These are phyloP conservation scores for Acleris literana DNA, from an alignment of 2,888 invertebrate species.

Conservation along the genomic window DNA sequence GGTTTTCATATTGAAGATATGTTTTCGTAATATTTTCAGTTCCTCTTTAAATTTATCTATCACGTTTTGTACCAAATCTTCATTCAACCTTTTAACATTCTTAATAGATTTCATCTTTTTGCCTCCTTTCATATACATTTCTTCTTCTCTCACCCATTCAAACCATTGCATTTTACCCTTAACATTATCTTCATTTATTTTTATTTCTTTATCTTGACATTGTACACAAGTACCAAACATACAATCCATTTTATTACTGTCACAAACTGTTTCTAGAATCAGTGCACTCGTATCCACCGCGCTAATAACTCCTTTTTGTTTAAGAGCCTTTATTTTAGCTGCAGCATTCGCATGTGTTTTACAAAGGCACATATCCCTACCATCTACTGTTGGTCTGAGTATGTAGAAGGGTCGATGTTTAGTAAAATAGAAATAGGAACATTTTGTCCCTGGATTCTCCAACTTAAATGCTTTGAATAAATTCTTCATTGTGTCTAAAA, in stretches of 20 bases:
- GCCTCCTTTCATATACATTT: constrained; percentile 36
- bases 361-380: constrained; percentile 36
- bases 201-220: constrained; percentile 29
- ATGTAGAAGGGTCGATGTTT: constrained; percentile 36
- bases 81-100: constrained; percentile 35
- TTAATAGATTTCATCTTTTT: constrained; percentile 36
- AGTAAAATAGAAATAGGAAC: constrained; percentile 17
- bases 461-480: constrained; percentile 21
- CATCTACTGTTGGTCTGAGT: constrained; percentile 32
- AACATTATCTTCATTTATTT: constrained; percentile 22
- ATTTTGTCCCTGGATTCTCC: constrained; percentile 18
- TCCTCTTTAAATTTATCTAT: constrained; percentile 35
- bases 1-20: constrained; percentile 39
- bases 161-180: constrained; percentile 32
- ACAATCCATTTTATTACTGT: constrained; percentile 30
- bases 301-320: no score
- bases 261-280: constrained; percentile 31
- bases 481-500: constrained; percentile 22
- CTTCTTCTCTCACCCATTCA: constrained; percentile 39
- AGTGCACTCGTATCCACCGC: constrained; percentile 15
- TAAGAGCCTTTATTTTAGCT: constrained; percentile 7
- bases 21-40: constrained; percentile 35
- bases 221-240: constrained; percentile 35
- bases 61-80: constrained; percentile 21
- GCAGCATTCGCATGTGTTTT: constrained; percentile 24